Evolutionary conservation across 1,140 invertebrate genomes (phyloP).

Genomic region (Scylla paramamosain): DNA sequence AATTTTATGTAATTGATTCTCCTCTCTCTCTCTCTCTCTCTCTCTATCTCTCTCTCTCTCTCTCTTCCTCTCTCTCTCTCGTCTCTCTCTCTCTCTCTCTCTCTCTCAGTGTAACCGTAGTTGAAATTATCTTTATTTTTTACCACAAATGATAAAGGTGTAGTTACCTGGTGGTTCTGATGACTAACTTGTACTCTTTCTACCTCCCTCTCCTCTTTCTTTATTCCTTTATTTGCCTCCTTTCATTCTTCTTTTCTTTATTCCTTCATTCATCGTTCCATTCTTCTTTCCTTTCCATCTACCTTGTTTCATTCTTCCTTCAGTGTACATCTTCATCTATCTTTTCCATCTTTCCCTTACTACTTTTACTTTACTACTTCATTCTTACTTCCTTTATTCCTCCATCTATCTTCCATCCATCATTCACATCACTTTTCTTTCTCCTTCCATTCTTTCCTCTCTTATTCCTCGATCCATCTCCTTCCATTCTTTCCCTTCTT

Average conservation of each 20-base stretch:
- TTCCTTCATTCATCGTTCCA: neutral
- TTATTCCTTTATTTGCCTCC: neutral
- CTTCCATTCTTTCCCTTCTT: no score
- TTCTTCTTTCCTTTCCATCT: neutral
- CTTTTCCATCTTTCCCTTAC: neutral
- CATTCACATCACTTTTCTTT: no score
- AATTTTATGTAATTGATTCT: no score
- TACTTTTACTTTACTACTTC: no score
- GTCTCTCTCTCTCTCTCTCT: conserved; percentile 40
- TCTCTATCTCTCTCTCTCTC: conserved; percentile 9
- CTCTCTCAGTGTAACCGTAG: neutral
- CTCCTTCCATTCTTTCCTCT: neutral
- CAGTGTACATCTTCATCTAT: neutral
- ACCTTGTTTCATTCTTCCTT: neutral
- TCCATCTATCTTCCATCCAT: no score
- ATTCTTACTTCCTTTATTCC: neutral
- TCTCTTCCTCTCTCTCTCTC: conserved; percentile 39
- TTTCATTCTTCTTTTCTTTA: neutral
- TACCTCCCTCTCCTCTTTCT: neutral
- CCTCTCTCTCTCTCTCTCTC: neutral
- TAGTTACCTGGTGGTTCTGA: no score
- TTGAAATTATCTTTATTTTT: no score
- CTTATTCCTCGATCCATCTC: no score
- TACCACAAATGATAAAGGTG: no score
- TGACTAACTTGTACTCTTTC: no score